Base-by-base conservation (phyloP, 2,888 invertebrate species). In the Volucella inflata region DNA sequence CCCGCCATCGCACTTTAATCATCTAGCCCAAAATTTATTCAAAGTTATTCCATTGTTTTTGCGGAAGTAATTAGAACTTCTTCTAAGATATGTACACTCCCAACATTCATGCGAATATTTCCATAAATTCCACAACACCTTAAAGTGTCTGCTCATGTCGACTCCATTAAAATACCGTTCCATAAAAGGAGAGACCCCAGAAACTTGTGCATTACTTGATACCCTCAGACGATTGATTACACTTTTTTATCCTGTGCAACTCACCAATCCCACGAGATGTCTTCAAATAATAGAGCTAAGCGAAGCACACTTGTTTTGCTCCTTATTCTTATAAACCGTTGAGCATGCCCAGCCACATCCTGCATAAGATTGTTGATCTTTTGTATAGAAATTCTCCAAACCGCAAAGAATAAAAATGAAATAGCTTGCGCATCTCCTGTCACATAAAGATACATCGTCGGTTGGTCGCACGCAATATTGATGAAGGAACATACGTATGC, bases 191-290 rank as follows among this genome's bases (percentile, higher is more conserved):
- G 30, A 30, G 55, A 72, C n/a, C 59, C 55, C 62, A 16, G 38
- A 78, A 83, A 62, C 57, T 79, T 55, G 83, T 79, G 79, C 83
- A 84, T 30, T 65, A 59, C 68, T 48, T 10, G 70, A 50, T 64
- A 44, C 75, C 64, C 50, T 70, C 36, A 65, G 65, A 80, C 75
- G 84, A 84, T 84, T 84, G 84, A 84, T 84, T 84, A 71, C 84
- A 80, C 30, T 17, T 74, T 75, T 60, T 68, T 70, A 8, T n/a
- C 38, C 44, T 30, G 8, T 46, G 30, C 68, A 78, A 70, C 59
- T 60, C 65, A 40, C 70, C 74, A 80, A 70, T 84, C 84, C 74
- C 84, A 70, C 65, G 80, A 40, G 84, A 74, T 75, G 64, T 80
- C 84, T 75, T 84, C 80, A 75, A 84, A 80, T 80, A 80, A 30